Evolutionary conservation across 2,888 invertebrate species (phyloP).

Genomic region (Gibbula magus): DNA sequence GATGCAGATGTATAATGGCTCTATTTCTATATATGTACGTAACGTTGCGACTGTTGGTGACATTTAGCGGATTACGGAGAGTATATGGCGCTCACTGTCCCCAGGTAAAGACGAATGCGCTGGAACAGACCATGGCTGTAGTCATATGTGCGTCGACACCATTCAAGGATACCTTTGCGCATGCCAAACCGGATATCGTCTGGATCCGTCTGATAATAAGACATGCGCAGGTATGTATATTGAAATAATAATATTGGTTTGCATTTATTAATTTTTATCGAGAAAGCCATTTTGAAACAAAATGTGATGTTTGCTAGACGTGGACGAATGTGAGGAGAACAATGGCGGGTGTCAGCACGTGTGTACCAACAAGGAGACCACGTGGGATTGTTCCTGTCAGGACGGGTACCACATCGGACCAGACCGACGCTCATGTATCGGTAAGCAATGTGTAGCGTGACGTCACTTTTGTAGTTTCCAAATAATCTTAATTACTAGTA

Average conservation of each 20-base stretch:
- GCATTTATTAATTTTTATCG: too few species aligned
- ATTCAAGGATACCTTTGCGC: constrained; percentile 21
- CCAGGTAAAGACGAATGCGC: neutral
- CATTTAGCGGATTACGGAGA: too few species aligned
- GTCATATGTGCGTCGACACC: constrained; percentile 9
- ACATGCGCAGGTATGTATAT: constrained; percentile 20
- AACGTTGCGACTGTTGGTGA: too few species aligned
- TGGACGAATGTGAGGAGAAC: constrained; percentile 20
- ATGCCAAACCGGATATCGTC: constrained; percentile 6
- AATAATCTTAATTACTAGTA: too few species aligned
- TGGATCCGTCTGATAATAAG: constrained; percentile 4
- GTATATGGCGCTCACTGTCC: too few species aligned
- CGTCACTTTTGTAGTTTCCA: too few species aligned
- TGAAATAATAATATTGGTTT: too few species aligned
- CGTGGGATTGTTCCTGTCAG: constrained; percentile 27
- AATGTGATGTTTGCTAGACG: constrained; percentile 12
- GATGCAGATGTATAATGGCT: too few species aligned
- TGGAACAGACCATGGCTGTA: neutral
- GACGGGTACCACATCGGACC: constrained; percentile 27
- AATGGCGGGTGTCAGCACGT: constrained; percentile 34
- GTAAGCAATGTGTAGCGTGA: too few species aligned
- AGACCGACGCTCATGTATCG: constrained; percentile 32
- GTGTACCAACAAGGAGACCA: constrained; percentile 22
- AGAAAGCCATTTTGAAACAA: neutral
- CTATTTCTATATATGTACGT: too few species aligned